phyloP scores from a whole-genome alignment of 2,113 vertebrate genomes.

The Hiodon alosoides region DNA sequence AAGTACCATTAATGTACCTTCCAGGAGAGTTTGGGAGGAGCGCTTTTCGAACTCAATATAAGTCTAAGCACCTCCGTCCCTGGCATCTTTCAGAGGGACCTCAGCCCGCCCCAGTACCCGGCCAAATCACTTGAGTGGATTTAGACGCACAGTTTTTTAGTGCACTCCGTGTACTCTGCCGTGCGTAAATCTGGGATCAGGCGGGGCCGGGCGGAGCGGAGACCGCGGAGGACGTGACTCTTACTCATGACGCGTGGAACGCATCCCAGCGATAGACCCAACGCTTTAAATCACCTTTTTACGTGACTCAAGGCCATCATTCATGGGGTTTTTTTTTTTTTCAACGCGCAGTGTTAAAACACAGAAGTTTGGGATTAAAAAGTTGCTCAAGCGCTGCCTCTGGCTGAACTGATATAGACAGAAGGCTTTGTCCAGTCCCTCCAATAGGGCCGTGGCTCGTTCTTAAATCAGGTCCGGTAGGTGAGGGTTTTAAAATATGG shows the following conservation, averaged over 20 bases:
- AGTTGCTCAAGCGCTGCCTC: not conserved
- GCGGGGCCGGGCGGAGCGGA: not conserved
- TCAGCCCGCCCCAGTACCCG: not conserved
- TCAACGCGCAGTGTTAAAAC: not conserved
- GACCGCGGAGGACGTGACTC: not conserved
- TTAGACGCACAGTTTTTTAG: not conserved
- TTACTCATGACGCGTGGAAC: not conserved
- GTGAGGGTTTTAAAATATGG: not conserved
- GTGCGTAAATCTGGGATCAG: slow-evolving; percentile 3
- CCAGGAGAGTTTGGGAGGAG: not conserved
- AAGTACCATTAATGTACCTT: not conserved
- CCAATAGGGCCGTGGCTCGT: not conserved
- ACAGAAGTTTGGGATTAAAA: not conserved
- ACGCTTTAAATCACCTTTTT: not conserved
- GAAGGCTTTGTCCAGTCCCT: not conserved
- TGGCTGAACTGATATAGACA: not conserved
- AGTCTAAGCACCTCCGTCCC: not conserved
- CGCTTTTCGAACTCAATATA: not conserved
- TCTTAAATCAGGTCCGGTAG: not conserved
- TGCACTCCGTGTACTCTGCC: slow-evolving; percentile 17
- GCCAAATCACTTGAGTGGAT: slow-evolving; percentile 15
- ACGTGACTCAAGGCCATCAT: too few relatives aligned
- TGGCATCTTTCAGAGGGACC: not conserved
- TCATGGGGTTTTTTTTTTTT: too few relatives aligned
- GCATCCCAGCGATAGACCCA: not conserved